phyloP scores from a whole-genome alignment of 1,140 invertebrate species.

The Steinernema feltiae region DNA sequence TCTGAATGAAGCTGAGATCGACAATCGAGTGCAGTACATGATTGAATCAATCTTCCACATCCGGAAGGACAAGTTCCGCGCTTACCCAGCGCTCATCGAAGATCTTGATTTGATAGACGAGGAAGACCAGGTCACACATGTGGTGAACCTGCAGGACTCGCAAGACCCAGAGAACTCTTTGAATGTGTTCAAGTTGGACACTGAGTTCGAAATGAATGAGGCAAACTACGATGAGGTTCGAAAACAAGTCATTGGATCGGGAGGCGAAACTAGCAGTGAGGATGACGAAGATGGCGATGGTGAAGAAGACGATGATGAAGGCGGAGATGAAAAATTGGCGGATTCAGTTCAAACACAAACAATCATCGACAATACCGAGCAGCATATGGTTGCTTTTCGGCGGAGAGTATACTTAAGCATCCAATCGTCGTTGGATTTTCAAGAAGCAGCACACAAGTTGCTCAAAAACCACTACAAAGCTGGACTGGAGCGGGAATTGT shows the following conservation, averaged over 20 bases:
- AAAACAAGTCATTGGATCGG: constrained; percentile 67
- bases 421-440: constrained; percentile 93
- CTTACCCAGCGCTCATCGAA: constrained; percentile 76
- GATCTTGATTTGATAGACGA: constrained; percentile 92
- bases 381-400: constrained; percentile 82
- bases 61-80: constrained; percentile 89
- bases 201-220: constrained; percentile 83
- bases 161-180: constrained; percentile 73
- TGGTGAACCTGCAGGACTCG: constrained; percentile 78
- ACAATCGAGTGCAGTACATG: constrained; percentile 91
- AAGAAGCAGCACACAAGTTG: constrained; percentile 96
- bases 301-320: constrained; percentile 65
- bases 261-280: constrained; percentile 60
- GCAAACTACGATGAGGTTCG: constrained; percentile 87
- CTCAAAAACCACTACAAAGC: constrained; percentile 91
- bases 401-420: constrained; percentile 96
- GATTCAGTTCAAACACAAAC: constrained; percentile 23
- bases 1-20: constrained; percentile 66
- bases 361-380: constrained; percentile 97
- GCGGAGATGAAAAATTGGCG: constrained; percentile 43
- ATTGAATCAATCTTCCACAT: constrained; percentile 89
- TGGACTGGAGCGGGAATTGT: constrained; percentile 69
- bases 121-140: constrained; percentile 91
- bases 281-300: constrained; percentile 66
- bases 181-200: constrained; percentile 92